phyloP scores from a whole-genome alignment of 1,140 invertebrate species.

The Galendromus occidentalis region DNA sequence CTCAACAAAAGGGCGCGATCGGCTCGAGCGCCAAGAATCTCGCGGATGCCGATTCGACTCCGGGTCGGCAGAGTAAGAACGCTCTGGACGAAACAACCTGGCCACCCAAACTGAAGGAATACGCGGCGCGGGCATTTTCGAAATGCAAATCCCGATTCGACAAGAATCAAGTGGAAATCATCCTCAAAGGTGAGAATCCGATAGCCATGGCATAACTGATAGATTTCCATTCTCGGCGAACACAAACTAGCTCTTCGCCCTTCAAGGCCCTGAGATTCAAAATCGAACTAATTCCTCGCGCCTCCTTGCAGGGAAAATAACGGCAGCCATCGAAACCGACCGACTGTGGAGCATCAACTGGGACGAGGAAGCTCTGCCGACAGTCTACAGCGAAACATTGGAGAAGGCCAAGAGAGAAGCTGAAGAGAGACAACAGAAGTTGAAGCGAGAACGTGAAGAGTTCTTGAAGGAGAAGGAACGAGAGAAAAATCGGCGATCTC shows the following conservation, averaged over 20 bases:
- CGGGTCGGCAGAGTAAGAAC: background rate
- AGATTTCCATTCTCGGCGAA: background rate
- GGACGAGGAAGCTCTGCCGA: conserved; percentile 66
- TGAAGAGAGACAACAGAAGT: background rate
- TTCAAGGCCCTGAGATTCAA: background rate
- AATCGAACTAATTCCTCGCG: too few species aligned
- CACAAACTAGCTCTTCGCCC: background rate
- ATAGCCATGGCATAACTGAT: background rate
- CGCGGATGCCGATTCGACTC: background rate
- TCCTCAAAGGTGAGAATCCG: conserved; percentile 46
- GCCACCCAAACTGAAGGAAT: conserved; percentile 30
- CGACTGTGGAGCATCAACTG: conserved; percentile 72
- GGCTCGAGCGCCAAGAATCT: background rate
- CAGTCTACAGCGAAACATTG: conserved; percentile 18
- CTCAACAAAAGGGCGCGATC: background rate
- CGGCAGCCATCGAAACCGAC: conserved; percentile 58
- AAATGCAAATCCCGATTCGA: conserved; percentile 66
- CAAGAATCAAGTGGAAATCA: conserved; percentile 79
- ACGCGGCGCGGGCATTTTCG: conserved; percentile 72
- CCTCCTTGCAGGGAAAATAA: conserved; percentile 44
- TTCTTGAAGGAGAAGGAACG: background rate
- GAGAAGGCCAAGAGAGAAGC: background rate
- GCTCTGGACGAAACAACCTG: background rate
- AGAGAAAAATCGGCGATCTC: background rate
- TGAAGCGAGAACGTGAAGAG: background rate